Evolutionary conservation across 1,140 invertebrate species (phyloP).

Genomic region (Penaeus japonicus): DNA sequence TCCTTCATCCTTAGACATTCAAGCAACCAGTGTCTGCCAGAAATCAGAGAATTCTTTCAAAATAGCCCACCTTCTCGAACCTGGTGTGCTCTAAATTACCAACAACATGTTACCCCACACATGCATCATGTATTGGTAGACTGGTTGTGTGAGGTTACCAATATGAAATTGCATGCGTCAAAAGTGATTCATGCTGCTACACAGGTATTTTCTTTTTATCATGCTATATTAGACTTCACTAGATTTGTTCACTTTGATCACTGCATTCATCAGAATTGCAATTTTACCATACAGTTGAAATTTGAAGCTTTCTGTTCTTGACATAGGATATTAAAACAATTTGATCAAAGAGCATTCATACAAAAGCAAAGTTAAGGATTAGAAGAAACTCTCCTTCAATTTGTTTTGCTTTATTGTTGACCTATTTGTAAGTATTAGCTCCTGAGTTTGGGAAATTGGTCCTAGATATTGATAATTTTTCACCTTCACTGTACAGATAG

Average conservation of each 20-base stretch:
- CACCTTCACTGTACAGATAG: background rate
- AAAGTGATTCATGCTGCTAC: slow-evolving; percentile 23
- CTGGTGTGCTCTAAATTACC: slow-evolving; percentile 13
- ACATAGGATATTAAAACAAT: no score
- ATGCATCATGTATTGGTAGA: slow-evolving; percentile 42
- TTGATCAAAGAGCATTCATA: no score
- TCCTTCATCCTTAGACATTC: background rate
- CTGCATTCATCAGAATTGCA: no score
- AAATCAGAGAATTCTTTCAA: slow-evolving; percentile 33
- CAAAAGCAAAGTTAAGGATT: no score
- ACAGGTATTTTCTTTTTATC: background rate
- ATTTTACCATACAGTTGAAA: no score
- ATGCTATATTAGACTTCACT: background rate
- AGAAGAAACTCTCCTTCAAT: no score
- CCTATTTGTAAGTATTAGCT: no score
- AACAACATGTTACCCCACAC: slow-evolving; percentile 26
- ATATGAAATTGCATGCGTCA: slow-evolving; percentile 9
- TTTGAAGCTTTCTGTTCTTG: no score
- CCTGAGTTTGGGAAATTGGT: background rate
- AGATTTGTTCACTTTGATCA: background rate
- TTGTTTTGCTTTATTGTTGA: no score
- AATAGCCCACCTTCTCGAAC: slow-evolving; percentile 33
- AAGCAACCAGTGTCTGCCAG: slow-evolving; percentile 1
- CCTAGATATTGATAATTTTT: background rate
- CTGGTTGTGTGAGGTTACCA: slow-evolving; percentile 36